phyloP scores from a whole-genome alignment of 2,113 vertebrate genomes.

The Gymnocephalus cernua region DNA sequence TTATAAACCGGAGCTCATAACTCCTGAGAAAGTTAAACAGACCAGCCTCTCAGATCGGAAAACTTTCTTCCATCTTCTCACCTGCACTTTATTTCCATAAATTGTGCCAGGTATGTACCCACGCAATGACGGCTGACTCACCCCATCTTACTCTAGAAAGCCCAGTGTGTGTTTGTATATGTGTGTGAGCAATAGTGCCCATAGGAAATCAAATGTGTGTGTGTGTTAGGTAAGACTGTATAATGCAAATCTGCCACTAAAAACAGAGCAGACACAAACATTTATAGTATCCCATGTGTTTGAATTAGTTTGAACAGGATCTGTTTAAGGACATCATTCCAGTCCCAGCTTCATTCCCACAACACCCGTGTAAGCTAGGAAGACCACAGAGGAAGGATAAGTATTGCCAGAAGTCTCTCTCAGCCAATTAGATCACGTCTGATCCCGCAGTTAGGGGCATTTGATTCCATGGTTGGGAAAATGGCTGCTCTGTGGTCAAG shows the following conservation, averaged over 20 bases:
- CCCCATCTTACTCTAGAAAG: constrained; percentile 3
- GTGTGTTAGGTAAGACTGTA: constrained; percentile 57
- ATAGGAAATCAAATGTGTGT: constrained; percentile 44
- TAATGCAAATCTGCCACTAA: constrained; percentile 70
- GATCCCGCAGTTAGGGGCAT: constrained; percentile 4
- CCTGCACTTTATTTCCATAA: constrained; percentile 55
- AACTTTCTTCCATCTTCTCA: constrained; percentile 16
- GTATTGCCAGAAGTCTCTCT: constrained; percentile 51
- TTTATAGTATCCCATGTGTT: constrained; percentile 75
- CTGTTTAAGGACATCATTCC: constrained; percentile 64
- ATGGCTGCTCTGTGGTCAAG: constrained; percentile 23
- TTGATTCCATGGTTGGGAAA: constrained; percentile 39
- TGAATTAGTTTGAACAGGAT: constrained; percentile 59
- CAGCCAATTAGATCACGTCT: constrained; percentile 48
- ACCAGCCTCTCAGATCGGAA: constrained; percentile 9
- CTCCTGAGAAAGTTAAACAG: constrained; percentile 13
- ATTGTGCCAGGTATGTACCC: constrained; percentile 51
- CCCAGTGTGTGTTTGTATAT: constrained; percentile 55
- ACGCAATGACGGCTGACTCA: constrained; percentile 42
- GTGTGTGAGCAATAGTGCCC: constrained; percentile 23
- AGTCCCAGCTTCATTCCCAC: constrained; percentile 50
- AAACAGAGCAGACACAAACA: constrained; percentile 74
- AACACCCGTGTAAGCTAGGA: constrained; percentile 43
- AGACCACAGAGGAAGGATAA: constrained; percentile 60
- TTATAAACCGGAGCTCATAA: background rate